Evolutionary conservation across 2,797 vertebrate species (phyloP), one percentile per base, ranked within the genome.

Genomic region (Cossypha dichroa): DNA sequence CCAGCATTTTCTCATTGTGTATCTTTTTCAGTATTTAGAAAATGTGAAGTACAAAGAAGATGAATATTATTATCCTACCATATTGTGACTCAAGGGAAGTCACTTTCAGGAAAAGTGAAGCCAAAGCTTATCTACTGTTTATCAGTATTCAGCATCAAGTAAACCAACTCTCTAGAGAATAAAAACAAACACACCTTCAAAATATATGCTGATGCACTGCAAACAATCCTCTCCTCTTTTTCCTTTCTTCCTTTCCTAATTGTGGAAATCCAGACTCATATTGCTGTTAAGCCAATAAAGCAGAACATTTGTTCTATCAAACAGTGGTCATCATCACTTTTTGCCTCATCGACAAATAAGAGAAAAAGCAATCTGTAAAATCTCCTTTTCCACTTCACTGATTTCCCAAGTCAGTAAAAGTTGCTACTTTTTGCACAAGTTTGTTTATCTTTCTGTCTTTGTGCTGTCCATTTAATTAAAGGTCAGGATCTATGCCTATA

Each of bases 401-500:
- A 58, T 13, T 20, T 83, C 64, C 15, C 7, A 58, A 90, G 54
- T 43, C 25, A 75, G 46, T 40, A 84, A 45, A 88, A 84, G 73
- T 63, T 69, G 38, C 33, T 67, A 69, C 49, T 94, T 96, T 55
- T 95, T 94, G 59, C 55, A 77, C 85, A 76, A 84, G 46, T 93
- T 96, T 96, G 76, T 96, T 96, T 92, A 59, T 96, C 70, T 63
- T 94, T 58, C 43, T 83, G 28, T 87, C 72, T 93, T 96, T 91
- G 41, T 62, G 31, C 40, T 91, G 31, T 89, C 85, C 84, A 85
- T 94, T 97, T 91, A 96, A 93, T 93, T 96, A 97, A 95, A 97
- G 90, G 60, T 82, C 88, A 91, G 76, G 81, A 95, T 96, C 90
- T 97, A 96, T 96, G 95, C 93, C 94, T 88, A 92, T 95, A 97